phyloP scores from a whole-genome alignment of 2,113 vertebrate genomes.

The Macaca mulatta region DNA sequence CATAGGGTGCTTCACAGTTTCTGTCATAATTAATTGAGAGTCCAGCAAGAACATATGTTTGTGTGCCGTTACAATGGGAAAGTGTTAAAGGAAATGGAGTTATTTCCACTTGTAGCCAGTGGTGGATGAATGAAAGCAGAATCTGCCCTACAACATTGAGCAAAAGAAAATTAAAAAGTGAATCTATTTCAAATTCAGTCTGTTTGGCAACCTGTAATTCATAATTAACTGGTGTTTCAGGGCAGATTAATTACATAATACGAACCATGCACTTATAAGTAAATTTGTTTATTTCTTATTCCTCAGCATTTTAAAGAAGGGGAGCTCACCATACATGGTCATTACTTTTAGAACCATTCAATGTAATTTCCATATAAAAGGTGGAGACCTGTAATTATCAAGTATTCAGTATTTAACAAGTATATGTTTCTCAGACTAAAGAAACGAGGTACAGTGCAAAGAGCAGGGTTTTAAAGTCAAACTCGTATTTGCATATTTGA shows the following conservation, averaged over 20 bases:
- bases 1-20: conserved; percentile 13
- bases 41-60: conserved; percentile 9
- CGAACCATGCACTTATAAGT: conserved; percentile 55
- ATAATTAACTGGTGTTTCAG: conserved; percentile 53
- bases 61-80: neutral
- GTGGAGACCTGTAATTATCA: conserved; percentile 27
- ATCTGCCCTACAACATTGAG: neutral
- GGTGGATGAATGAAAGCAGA: neutral
- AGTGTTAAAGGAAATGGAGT: conserved; percentile 1
- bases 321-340: conserved; percentile 13
- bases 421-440: neutral
- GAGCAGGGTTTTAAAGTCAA: neutral
- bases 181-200: conserved; percentile 49
- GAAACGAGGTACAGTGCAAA: neutral
- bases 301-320: conserved; percentile 24
- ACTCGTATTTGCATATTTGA: neutral
- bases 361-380: conserved; percentile 44
- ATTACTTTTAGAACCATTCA: conserved; percentile 34
- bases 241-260: conserved; percentile 64
- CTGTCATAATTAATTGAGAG: conserved; percentile 28
- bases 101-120: neutral
- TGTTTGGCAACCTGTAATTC: conserved; percentile 66
- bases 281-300: conserved; percentile 43
- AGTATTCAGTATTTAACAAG: conserved; percentile 44
- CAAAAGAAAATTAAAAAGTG: conserved; percentile 48